Evolutionary conservation across 2,888 invertebrate genomes (phyloP).

Genomic region (Chromoteleia sp.): DNA sequence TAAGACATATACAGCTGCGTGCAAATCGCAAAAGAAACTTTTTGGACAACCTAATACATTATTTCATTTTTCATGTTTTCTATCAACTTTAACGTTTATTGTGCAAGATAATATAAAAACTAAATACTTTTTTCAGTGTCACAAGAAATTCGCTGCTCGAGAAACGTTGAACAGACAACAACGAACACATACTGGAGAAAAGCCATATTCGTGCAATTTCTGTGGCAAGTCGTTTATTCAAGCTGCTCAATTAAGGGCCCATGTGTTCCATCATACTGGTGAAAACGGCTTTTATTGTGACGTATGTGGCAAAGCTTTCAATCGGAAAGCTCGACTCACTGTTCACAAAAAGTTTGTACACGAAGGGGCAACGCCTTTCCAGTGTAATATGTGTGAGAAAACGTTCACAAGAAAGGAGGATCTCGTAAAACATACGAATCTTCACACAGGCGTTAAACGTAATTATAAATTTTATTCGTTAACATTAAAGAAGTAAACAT

Average conservation of each 20-base stretch:
- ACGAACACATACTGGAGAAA: constrained; percentile 87
- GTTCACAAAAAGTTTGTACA: constrained; percentile 88
- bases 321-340: constrained; percentile 85
- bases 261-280: constrained; percentile 91
- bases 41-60: too few species aligned
- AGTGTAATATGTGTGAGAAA: constrained; percentile 86
- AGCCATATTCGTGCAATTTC: constrained; percentile 87
- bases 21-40: too few species aligned
- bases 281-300: constrained; percentile 89
- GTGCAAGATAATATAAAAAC: too few species aligned
- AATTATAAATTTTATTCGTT: too few species aligned
- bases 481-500: too few species aligned
- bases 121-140: constrained; percentile 86
- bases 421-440: constrained; percentile 86
- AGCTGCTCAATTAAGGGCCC: constrained; percentile 91
- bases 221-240: constrained; percentile 94
- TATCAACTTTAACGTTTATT: constrained; percentile 2
- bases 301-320: constrained; percentile 86
- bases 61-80: not conserved
- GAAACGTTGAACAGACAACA: constrained; percentile 93
- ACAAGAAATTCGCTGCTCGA: constrained; percentile 91
- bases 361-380: constrained; percentile 87
- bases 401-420: constrained; percentile 88
- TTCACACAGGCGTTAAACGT: constrained; percentile 88
- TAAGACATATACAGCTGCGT: too few species aligned